Base-by-base conservation (phyloP, 2,888 invertebrate genomes). In the Adela reaumurella region DNA sequence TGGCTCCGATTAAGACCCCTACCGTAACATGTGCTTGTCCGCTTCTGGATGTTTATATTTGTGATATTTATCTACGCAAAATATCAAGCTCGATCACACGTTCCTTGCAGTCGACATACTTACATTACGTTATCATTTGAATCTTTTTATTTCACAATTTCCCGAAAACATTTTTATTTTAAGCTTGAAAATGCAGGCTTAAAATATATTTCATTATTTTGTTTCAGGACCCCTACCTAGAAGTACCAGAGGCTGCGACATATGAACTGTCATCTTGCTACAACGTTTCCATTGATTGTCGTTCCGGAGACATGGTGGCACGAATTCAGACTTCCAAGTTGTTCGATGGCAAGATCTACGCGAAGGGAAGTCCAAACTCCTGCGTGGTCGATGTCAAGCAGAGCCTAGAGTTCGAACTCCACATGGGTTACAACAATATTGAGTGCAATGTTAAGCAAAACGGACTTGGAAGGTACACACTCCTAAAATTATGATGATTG, bases 261-360 rank as follows among this genome's bases (percentile, higher is more conserved):
- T 94, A 92, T 76, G 95, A 95, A 74, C 76, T 95, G 56, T 90
- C 92, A 58, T 93, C 94, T 19, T 96, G 95, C 70, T 95, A 95
- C 83, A 95, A 95, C 72, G 94, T 95, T 46, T 92, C 90, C 58
- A 93, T 95, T 63, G 93, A 94, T 70, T 96, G 95, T 65, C 87
- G 93, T 49, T 86, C 92, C 20, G 91, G 93, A 48, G 94, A 95
- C 68, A 95, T 96, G 95, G 86, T 94, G 51, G 94, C 94, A 35
- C 86, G 88, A 57, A 94, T 95, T 63, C 91, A 92, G 70, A 95
- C 95, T 49, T 93, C 91, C 56, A 93, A 92, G 70, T 78, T 95
- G 51, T 95, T 95, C 79, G 92, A 92, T 67, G 95, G 95, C 56
- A 95, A 95, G 76, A 91, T 96, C 56, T 96, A 96, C 74, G 94